Evolutionary conservation across 1,140 invertebrate species (phyloP).

Genomic region (Pogonus chalceus): DNA sequence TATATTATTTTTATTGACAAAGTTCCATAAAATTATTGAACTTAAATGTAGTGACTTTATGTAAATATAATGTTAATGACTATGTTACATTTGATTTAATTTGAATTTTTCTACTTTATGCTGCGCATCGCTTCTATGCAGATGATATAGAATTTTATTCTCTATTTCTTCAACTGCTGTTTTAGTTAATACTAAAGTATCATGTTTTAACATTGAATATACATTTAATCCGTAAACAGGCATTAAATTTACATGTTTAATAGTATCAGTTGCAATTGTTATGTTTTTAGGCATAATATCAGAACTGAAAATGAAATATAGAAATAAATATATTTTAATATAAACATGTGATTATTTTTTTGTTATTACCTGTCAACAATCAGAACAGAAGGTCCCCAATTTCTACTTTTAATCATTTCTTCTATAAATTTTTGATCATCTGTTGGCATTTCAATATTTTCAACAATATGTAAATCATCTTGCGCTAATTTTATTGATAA

Average conservation of each 20-base stretch:
- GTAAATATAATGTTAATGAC: too few species aligned
- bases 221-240: constrained; percentile 84
- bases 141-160: constrained; percentile 67
- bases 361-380: constrained; percentile 76
- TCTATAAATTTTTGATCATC: constrained; percentile 68
- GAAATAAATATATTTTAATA: constrained; percentile 14
- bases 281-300: constrained; percentile 85
- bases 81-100: constrained; percentile 35
- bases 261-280: constrained; percentile 59
- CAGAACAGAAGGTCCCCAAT: constrained; percentile 93
- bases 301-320: constrained; percentile 46
- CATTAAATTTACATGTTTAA: constrained; percentile 88
- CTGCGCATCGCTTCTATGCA: constrained; percentile 53
- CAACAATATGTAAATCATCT: constrained; percentile 89
- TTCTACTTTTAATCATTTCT: constrained; percentile 68
- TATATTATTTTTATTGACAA: too few species aligned
- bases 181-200: constrained; percentile 83
- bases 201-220: constrained; percentile 91
- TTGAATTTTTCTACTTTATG: constrained; percentile 40
- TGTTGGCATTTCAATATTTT: constrained; percentile 76
- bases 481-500: constrained; percentile 87
- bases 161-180: constrained; percentile 78
- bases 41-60: too few species aligned
- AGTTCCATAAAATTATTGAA: too few species aligned
- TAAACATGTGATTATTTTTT: constrained; percentile 9